Conservation (phyloP, 2,888 invertebrate genomes). For the Laothoe populi region DNA sequence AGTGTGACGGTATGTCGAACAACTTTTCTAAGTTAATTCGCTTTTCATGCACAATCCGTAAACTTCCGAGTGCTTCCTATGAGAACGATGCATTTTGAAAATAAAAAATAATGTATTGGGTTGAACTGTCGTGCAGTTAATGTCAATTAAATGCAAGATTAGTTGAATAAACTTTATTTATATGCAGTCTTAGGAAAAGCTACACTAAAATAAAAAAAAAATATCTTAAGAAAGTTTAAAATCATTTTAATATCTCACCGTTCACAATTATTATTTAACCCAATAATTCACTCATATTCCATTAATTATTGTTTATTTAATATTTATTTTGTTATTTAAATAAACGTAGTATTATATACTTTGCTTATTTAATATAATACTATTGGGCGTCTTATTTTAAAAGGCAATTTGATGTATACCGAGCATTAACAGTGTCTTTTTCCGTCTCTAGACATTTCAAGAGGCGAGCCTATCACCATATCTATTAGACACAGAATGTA, state of each 20-base stretch:
- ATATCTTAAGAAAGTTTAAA: too few relatives aligned
- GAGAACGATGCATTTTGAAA: constrained; percentile 50
- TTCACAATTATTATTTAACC: too few relatives aligned
- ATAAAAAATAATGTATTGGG: constrained; percentile 50
- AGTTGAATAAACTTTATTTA: neutral
- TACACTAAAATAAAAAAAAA: neutral
- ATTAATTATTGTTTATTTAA: too few relatives aligned
- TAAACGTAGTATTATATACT: too few relatives aligned
- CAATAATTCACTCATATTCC: too few relatives aligned
- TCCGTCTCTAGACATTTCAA: too few relatives aligned
- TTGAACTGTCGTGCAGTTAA: neutral
- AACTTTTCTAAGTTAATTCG: constrained; percentile 78
- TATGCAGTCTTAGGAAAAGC: neutral
- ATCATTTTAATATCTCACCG: too few relatives aligned
- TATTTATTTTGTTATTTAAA: too few relatives aligned
- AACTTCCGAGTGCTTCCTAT: constrained; percentile 63
- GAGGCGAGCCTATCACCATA: too few relatives aligned
- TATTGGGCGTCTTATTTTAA: neutral
- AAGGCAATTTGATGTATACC: too few relatives aligned
- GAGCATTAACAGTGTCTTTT: too few relatives aligned
- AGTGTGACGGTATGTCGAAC: constrained; percentile 63
- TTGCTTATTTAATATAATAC: neutral
- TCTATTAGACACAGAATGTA: too few relatives aligned
- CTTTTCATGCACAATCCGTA: constrained; percentile 74
- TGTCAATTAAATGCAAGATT: neutral